Evolutionary conservation across 1,140 invertebrate species (phyloP).

Genomic region (Pseudomyrmex sp.): DNA sequence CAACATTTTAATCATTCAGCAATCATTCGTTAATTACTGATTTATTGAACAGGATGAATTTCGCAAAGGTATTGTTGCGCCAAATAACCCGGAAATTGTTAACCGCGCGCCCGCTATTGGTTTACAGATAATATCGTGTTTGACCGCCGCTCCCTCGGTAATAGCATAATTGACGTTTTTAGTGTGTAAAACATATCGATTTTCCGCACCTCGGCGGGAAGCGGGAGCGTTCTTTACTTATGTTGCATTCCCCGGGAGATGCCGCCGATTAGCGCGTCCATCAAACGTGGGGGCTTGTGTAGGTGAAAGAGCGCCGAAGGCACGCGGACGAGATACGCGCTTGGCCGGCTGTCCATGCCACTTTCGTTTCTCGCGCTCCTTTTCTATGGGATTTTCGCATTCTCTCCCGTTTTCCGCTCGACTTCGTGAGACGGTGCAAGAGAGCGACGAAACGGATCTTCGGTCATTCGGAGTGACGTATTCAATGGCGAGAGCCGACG

Average conservation of each 20-base stretch:
- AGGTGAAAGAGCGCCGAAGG: conserved; percentile 56
- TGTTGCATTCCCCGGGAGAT: conserved; percentile 45
- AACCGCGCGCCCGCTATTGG: conserved; percentile 32
- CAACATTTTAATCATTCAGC: too few species aligned
- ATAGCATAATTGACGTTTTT: conserved; percentile 55
- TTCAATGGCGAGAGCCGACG: conserved; percentile 69
- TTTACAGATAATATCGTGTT: conserved; percentile 48
- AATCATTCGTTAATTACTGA: conserved; percentile 11
- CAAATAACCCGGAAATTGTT: conserved; percentile 43
- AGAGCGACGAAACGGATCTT: not conserved
- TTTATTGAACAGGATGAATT: not conserved
- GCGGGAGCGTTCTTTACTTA: conserved; percentile 21
- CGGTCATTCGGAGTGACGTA: conserved; percentile 69
- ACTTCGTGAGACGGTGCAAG: not conserved
- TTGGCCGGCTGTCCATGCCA: conserved; percentile 12
- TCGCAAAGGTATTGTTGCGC: conserved; percentile 27
- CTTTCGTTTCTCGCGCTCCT: conserved; percentile 32
- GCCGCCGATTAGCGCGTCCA: conserved; percentile 55
- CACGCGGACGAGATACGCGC: conserved; percentile 39
- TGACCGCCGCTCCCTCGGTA: conserved; percentile 24
- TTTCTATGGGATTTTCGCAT: not conserved
- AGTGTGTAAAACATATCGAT: conserved; percentile 52
- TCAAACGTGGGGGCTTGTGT: conserved; percentile 32
- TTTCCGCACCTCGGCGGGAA: conserved; percentile 46
- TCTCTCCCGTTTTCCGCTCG: conserved; percentile 6